Conservation (phyloP, 2,113 vertebrate species). For the Perccottus glenii region DNA sequence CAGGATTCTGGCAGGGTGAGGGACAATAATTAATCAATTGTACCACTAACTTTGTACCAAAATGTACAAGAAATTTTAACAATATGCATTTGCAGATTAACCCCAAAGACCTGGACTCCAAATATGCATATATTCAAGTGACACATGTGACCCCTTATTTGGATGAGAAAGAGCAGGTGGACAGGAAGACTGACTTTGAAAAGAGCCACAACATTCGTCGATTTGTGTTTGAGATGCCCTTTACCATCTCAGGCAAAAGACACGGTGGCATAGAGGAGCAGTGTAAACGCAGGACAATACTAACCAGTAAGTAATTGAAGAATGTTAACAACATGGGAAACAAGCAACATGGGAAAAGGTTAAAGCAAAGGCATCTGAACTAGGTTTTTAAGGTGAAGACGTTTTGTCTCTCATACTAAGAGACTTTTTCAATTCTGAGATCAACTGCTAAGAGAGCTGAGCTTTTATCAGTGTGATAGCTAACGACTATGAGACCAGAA, state of each 20-base stretch:
- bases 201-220: slow-evolving; percentile 95
- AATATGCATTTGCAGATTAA: slow-evolving; percentile 84
- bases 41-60: neutral
- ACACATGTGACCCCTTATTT: slow-evolving; percentile 94
- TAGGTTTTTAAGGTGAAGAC: too few relatives aligned
- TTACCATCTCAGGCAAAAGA: slow-evolving; percentile 93
- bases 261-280: slow-evolving; percentile 96
- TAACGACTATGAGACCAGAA: too few relatives aligned
- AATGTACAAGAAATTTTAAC: neutral
- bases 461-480: too few relatives aligned
- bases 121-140: slow-evolving; percentile 98
- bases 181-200: slow-evolving; percentile 96
- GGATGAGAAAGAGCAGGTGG: slow-evolving; percentile 93
- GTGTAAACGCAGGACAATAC: slow-evolving; percentile 92
- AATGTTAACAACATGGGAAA: neutral
- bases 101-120: slow-evolving; percentile 97
- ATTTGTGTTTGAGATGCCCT: slow-evolving; percentile 98
- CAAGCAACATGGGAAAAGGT: neutral
- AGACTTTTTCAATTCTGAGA: too few relatives aligned
- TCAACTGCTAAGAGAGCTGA: too few relatives aligned
- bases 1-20: slow-evolving; percentile 96
- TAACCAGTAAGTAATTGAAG: slow-evolving; percentile 84
- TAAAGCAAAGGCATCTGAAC: too few relatives aligned
- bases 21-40: neutral
- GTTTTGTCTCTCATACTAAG: too few relatives aligned